Conservation (phyloP, 2,113 vertebrate genomes). For the Callionymus lyra region DNA sequence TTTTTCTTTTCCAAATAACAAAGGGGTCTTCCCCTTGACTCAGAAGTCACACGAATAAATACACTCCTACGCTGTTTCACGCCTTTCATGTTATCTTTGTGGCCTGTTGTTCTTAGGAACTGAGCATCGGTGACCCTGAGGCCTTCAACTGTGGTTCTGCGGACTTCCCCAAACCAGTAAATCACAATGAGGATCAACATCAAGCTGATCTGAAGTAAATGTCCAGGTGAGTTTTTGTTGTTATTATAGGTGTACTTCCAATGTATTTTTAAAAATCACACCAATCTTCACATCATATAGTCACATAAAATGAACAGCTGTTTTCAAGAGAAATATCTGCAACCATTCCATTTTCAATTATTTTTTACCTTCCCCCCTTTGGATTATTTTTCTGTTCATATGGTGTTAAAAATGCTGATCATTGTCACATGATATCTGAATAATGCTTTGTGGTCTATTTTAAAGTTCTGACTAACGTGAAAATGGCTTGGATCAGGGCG, state of each 20-base stretch:
- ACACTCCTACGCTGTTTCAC: constrained; percentile 16
- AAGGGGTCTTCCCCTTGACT: constrained; percentile 46
- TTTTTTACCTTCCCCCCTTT: no score
- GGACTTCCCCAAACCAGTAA: constrained; percentile 75
- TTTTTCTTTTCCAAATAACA: constrained; percentile 4
- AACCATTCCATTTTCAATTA: no score
- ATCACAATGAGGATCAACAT: no score
- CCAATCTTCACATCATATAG: no score
- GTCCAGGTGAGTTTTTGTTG: no score
- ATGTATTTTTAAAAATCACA: no score
- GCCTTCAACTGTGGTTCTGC: constrained; percentile 82
- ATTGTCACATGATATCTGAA: not conserved
- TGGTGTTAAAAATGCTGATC: not conserved
- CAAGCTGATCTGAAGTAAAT: no score
- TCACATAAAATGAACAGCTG: no score
- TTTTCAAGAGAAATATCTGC: no score
- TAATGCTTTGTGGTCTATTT: constrained; percentile 24
- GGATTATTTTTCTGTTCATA: no score
- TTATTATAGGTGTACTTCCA: no score
- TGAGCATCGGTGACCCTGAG: constrained; percentile 81
- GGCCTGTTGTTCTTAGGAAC: constrained; percentile 66
- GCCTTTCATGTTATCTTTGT: constrained; percentile 3
- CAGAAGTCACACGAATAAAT: constrained; percentile 30
- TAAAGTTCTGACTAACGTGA: constrained; percentile 31
- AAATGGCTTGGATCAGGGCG: constrained; percentile 16